Base-by-base conservation (phyloP, 2,113 vertebrate genomes). In the Atrichornis clamosus region DNA sequence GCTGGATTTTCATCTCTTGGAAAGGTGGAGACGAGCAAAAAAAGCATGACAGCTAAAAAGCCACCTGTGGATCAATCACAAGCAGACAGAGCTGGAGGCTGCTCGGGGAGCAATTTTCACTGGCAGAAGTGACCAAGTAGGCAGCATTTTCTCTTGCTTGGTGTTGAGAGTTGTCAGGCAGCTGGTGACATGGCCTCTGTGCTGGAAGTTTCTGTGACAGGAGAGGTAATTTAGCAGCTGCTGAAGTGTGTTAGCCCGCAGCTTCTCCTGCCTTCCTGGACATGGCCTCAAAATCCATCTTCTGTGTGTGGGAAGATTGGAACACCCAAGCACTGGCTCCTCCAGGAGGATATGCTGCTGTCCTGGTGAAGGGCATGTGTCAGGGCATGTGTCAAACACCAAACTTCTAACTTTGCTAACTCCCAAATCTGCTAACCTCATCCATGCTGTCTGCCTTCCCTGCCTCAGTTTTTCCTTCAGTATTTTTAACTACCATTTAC, bases 281-380 rank as follows among this genome's bases (percentile, higher is more conserved):
- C 1, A 0, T 7, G 11, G 59, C 60, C 76, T 26, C 26, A 42
- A 27, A 88, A 56, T 23, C 49, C 30, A 46, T 35, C 2, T 62
- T 69, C 35, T 44, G 33, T 13, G 27, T 9, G 28, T 8, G 73
- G 21, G 78, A 64, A 42, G 52, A 2, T 1, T 12, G 33, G 52
- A 35, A 9, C 11, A 35, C 2, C 2, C 1, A 5, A 35, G 32
- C 30, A 18, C 16, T 32, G 56, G 13, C 22, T 79, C 5, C 32
- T 76, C 7, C 52, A 55, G 32, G 52, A 49, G 47, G 44, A 39
- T 2, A 4, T 0, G 0, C 15, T 55, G 35, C 6, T 55, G 20
- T 41, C 46, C 83, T 37, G 62, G 10, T n/a, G 46, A 76, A 65
- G 41, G 46, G 4, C 13, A 3, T 4, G 1, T 32, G 11, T 55